Conservation (phyloP, 2,113 vertebrate genomes). For the Hymenochirus boettgeri region DNA sequence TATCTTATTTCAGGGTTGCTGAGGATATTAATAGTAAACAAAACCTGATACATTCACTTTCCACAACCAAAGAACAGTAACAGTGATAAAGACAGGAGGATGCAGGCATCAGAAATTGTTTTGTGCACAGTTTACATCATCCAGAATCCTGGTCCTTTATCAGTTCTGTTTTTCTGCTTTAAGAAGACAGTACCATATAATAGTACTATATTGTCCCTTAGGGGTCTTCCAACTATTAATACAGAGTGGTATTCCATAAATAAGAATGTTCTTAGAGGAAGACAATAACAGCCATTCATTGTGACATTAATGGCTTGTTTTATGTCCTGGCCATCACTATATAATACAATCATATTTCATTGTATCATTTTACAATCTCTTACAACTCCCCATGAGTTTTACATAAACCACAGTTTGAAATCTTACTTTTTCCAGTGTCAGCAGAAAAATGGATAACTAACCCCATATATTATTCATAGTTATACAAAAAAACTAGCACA, state of each 20-base stretch:
- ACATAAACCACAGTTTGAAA: neutral
- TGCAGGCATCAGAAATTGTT: conserved; percentile 21
- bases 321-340: conserved; percentile 26
- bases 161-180: conserved; percentile 21
- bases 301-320: conserved; percentile 38
- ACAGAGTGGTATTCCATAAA: conserved; percentile 32
- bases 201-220: conserved; percentile 20
- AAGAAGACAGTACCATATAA: conserved; percentile 15
- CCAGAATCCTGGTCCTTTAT: conserved; percentile 4
- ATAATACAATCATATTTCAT: conserved; percentile 22
- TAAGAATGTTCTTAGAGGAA: conserved; percentile 24
- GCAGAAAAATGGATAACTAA: neutral
- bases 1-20: neutral
- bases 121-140: conserved; percentile 19
- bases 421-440: conserved; percentile 1
- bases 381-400: too few species aligned
- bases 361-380: conserved; percentile 1
- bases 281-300: conserved; percentile 11
- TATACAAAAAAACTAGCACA: neutral
- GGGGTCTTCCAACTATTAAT: conserved; percentile 29
- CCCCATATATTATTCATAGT: neutral
- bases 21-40: neutral
- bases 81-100: conserved; percentile 21
- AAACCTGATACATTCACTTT: conserved; percentile 24
- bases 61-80: conserved; percentile 7